Evolutionary conservation across 2,888 invertebrate genomes (phyloP).

Genomic region (Rhabditoides inermis): DNA sequence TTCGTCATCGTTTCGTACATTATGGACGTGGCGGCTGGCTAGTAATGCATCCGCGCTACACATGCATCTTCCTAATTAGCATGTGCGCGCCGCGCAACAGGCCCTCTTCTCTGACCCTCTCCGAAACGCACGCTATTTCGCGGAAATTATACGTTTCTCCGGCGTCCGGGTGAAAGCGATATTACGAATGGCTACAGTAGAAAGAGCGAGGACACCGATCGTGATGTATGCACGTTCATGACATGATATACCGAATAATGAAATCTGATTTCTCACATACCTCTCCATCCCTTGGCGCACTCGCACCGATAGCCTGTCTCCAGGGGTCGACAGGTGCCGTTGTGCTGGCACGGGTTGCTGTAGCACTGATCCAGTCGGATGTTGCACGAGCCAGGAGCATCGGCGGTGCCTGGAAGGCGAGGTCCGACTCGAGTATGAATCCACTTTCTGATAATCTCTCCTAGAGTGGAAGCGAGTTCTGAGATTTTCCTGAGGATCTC

Average conservation of each 20-base stretch:
- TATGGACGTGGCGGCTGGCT: too few species aligned
- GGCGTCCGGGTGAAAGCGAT: neutral
- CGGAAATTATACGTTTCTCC: neutral
- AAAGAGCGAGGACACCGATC: neutral
- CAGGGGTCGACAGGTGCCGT: slow-evolving; percentile 40
- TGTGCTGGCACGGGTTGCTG: slow-evolving; percentile 38
- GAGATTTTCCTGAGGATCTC: too few species aligned
- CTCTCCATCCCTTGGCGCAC: slow-evolving; percentile 36
- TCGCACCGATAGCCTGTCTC: slow-evolving; percentile 43
- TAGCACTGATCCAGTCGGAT: slow-evolving; percentile 44
- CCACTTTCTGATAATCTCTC: too few species aligned
- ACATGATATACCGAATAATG: too few species aligned
- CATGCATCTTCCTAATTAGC: too few species aligned
- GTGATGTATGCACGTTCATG: too few species aligned
- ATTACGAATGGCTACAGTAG: neutral
- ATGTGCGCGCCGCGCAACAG: too few species aligned
- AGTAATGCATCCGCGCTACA: too few species aligned
- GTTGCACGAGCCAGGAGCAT: slow-evolving; percentile 37
- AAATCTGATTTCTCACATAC: slow-evolving; percentile 17
- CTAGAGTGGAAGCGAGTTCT: too few species aligned
- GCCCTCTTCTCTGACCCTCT: neutral
- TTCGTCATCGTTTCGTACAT: too few species aligned
- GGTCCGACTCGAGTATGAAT: too few species aligned
- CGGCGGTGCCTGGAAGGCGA: slow-evolving; percentile 32
- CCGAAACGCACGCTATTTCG: neutral